Base-by-base conservation (phyloP, 2,888 invertebrate species). In the Phrixothrix hirtus region DNA sequence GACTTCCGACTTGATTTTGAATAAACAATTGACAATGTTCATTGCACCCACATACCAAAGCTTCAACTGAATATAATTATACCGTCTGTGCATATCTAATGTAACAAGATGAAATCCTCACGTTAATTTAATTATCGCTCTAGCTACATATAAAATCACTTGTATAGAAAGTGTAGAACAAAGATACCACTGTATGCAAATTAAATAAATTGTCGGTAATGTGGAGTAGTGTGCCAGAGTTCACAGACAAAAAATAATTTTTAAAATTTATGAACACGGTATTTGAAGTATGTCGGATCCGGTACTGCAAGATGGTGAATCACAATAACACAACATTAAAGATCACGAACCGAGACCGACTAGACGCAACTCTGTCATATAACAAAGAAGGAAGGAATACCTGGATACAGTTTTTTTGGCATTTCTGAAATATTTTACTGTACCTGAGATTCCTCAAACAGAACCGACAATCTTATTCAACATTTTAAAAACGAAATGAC, bases 261-360 rank as follows among this genome's bases (percentile, higher is more conserved):
- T 43, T 25, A 5, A 21, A 3, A 7, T 5, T 5, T 21, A 7
- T 21, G 7, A 7, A 5, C 3, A 21, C 21, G 42, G 42, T 32
- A 43, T 43, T 32, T 26, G 16, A 46, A 31, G 38, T 25, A 46
- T 38, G 46, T 31, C 26, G 30, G 27, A 35, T 37, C 42, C 49
- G 42, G 36, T 43, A 29, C 42, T 49, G 49, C 25, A 49, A 35
- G 34, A 26, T 26, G 15, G 30, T 49, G 43, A 49, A 36, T 49
- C 43, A 49, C 42, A 43, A 36, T 49, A 36, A 49, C 7, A n/a
- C 21, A 5, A 21, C 21, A 7, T 21, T 21, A 21, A 21, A 3
- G 7, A 21, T 21, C n/a, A 21, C 3, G 21, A 21, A 5, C 21
- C 21, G n/a, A n/a, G n/a, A n/a, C n/a, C n/a, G n/a, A n/a, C n/a